Conservation (phyloP, 2,888 invertebrate genomes). For the Zonitis immaculata region DNA sequence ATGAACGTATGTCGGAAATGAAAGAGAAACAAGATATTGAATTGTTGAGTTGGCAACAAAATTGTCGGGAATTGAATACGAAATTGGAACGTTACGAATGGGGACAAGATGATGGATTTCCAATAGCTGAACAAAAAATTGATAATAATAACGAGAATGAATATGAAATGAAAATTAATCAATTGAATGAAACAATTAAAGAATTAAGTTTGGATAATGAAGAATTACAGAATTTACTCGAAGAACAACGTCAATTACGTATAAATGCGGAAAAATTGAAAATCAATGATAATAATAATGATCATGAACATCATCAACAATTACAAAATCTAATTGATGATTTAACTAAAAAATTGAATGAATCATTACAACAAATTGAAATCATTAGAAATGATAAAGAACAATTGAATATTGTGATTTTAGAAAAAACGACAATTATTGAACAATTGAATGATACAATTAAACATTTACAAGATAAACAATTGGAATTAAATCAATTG, state of each 20-base stretch:
- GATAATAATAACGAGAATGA: conserved; percentile 1
- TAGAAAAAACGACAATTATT: conserved; percentile 15
- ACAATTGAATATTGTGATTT: conserved; percentile 5
- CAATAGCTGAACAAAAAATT: conserved; percentile 8
- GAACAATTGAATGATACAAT: conserved; percentile 36
- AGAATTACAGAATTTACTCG: conserved; percentile 55
- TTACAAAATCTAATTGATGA: conserved; percentile 24
- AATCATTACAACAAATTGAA: background rate
- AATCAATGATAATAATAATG: conserved; percentile 36
- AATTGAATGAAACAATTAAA: conserved; percentile 53
- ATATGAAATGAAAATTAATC: conserved; percentile 44
- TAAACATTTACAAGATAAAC: conserved; percentile 25
- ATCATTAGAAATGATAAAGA: conserved; percentile 16
- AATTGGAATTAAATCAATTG: conserved; percentile 1
- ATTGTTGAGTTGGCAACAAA: conserved; percentile 65
- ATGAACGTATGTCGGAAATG: conserved; percentile 72
- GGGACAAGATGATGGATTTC: conserved; percentile 40
- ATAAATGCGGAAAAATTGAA: conserved; percentile 37
- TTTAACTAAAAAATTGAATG: conserved; percentile 27
- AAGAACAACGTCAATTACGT: conserved; percentile 50
- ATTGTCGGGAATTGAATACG: conserved; percentile 64
- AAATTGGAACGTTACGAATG: conserved; percentile 59
- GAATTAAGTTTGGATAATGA: conserved; percentile 60
- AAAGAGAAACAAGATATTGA: conserved; percentile 79
- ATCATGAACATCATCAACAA: conserved; percentile 23